Percentiles rank a stretch among this genome's conserved stretches.
These are phyloP conservation scores for Hyperopisus bebe DNA, from an alignment of 2,113 vertebrate species.

Conservation along the genomic window DNA sequence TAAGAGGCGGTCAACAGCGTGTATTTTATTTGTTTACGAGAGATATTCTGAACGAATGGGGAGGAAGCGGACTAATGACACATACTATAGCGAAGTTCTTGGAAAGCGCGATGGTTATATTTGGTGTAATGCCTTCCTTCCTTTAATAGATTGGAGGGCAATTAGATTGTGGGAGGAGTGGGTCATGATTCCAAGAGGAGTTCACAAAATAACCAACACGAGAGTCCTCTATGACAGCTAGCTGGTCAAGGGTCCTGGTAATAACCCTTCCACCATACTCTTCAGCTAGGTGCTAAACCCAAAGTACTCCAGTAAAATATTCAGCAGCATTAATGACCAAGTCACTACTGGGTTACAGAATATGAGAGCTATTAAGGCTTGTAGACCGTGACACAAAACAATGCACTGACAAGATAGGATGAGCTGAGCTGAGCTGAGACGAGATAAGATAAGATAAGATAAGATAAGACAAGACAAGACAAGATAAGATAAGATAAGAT, in stretches of 20 bases:
- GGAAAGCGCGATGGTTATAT: background rate
- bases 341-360: background rate
- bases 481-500: too few species aligned
- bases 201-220: background rate
- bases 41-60: background rate
- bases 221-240: background rate
- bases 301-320: background rate
- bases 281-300: background rate
- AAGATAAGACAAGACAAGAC: too few species aligned
- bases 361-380: background rate
- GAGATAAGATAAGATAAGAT: too few species aligned
- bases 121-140: too few species aligned
- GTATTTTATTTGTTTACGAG: background rate
- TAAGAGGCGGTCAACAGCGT: background rate
- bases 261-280: background rate
- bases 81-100: background rate
- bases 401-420: background rate
- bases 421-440: background rate
- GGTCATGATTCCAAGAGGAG: background rate
- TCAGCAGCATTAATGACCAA: background rate
- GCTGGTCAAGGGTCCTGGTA: background rate
- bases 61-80: background rate
- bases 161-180: background rate
- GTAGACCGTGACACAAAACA: background rate
- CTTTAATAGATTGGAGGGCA: background rate